Conservation (phyloP, 2,113 vertebrate species). For the Alouatta palliata region DNA sequence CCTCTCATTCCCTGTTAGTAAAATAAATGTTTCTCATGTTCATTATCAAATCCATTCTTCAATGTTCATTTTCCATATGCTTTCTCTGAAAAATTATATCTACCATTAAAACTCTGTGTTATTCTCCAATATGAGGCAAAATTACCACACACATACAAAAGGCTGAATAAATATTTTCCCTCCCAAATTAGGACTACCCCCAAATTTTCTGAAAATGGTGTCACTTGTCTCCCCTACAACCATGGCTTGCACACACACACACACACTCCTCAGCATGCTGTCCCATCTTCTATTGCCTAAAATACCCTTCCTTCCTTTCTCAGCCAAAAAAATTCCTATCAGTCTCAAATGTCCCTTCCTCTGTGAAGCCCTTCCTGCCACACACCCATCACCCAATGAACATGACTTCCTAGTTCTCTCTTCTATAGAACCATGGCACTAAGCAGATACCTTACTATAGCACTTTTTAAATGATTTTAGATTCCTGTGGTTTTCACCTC, state of each 20-base stretch:
- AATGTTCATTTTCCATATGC: not conserved
- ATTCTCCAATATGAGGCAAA: not conserved
- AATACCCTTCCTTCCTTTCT: not conserved
- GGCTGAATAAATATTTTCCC: not conserved
- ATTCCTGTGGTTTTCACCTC: not conserved
- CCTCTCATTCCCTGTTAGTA: not conserved
- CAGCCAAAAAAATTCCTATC: not conserved
- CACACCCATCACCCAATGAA: not conserved
- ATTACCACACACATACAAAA: not conserved
- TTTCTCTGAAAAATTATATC: not conserved
- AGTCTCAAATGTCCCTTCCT: not conserved
- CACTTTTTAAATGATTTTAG: not conserved
- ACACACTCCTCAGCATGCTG: not conserved
- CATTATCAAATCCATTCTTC: not conserved
- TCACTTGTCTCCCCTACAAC: not conserved
- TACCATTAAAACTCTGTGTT: not conserved
- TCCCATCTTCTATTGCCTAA: not conserved
- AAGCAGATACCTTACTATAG: not conserved
- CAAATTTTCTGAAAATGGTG: not conserved
- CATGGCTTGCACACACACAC: not conserved
- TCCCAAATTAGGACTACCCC: not conserved
- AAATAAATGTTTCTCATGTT: not conserved
- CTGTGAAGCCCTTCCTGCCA: not conserved
- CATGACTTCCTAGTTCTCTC: not conserved
- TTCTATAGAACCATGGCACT: not conserved